A percentile compares a stretch with the other conserved stretches of the same genome.
Conservation (phyloP, 2,797 vertebrate genomes). For the Girardinus metallicus region DNA sequence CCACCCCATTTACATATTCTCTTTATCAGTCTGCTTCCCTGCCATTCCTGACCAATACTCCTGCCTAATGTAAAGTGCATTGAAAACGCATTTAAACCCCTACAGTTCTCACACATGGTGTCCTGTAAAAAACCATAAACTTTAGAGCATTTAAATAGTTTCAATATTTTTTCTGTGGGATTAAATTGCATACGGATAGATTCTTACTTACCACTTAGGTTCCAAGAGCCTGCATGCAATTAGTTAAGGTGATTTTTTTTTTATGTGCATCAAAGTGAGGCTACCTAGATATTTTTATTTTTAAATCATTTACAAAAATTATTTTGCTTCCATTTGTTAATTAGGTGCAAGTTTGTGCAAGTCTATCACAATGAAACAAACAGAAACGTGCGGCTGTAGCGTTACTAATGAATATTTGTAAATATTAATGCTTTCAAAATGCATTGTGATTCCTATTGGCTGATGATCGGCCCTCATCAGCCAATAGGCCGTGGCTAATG, state of each 20-base stretch:
- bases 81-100: neutral
- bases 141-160: neutral
- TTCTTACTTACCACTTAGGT: neutral
- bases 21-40: conserved; percentile 42
- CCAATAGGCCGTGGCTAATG: too few relatives aligned
- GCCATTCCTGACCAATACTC: conserved; percentile 24
- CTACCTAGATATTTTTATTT: neutral
- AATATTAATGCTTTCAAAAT: neutral
- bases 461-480: too few relatives aligned
- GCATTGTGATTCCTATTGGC: too few relatives aligned
- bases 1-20: conserved; percentile 71
- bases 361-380: neutral
- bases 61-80: conserved; percentile 3
- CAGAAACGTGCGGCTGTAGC: neutral
- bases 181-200: neutral
- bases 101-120: neutral
- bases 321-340: neutral
- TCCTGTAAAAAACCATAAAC: neutral
- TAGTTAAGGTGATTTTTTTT: neutral
- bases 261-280: neutral
- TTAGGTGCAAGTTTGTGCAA: neutral
- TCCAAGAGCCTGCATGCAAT: neutral
- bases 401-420: neutral
- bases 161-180: neutral
- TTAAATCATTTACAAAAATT: neutral